Conservation (phyloP, 1,140 invertebrate species). For the Anthonomus grandis region DNA sequence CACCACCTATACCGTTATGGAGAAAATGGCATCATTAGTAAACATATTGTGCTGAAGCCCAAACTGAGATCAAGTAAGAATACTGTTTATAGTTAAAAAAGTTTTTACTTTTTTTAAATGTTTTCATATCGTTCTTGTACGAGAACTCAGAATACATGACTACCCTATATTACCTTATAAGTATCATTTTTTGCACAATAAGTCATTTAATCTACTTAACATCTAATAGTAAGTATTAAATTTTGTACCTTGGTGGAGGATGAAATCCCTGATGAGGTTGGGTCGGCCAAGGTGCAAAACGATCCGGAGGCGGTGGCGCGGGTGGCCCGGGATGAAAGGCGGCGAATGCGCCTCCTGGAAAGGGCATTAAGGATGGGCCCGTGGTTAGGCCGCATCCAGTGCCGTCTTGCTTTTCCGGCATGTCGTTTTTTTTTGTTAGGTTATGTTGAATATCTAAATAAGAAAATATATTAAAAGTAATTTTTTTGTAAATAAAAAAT, state of each 20-base stretch:
- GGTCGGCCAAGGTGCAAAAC: conserved; percentile 17
- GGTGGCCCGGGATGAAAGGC: conserved; percentile 15
- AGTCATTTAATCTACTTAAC: background rate
- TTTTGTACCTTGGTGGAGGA: conserved; percentile 25
- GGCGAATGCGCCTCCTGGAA: conserved; percentile 18
- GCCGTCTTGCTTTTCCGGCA: conserved; percentile 25
- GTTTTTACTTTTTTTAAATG: too few relatives aligned
- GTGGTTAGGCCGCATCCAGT: conserved; percentile 12
- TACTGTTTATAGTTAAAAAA: too few relatives aligned
- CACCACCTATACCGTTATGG: too few relatives aligned
- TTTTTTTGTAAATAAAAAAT: too few relatives aligned
- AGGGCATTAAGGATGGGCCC: conserved; percentile 19
- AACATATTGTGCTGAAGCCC: too few relatives aligned
- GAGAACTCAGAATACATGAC: too few relatives aligned
- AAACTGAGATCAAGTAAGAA: too few relatives aligned
- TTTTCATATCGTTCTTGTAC: too few relatives aligned
- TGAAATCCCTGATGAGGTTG: conserved; percentile 21
- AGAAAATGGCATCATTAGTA: too few relatives aligned
- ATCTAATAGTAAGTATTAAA: too few relatives aligned
- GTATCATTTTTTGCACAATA: too few relatives aligned
- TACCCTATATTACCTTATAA: too few relatives aligned
- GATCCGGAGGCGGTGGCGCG: conserved; percentile 19
- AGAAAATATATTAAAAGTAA: background rate
- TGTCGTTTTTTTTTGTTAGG: background rate
- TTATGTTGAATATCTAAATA: background rate